Evolutionary conservation across 2,888 invertebrate genomes (phyloP).

Genomic region (Thereva unica): DNA sequence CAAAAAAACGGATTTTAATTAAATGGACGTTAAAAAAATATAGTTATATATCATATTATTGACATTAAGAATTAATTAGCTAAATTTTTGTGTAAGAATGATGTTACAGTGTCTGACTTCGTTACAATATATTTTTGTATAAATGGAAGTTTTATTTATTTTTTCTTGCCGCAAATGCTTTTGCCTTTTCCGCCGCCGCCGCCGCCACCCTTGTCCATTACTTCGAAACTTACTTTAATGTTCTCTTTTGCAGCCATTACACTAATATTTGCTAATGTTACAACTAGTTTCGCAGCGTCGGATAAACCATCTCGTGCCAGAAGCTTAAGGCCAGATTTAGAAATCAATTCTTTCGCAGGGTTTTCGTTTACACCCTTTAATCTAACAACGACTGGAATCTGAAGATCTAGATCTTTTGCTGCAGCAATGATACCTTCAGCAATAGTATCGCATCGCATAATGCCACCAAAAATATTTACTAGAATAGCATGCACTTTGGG

Average conservation of each 20-base stretch:
- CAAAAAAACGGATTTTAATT: too few species aligned
- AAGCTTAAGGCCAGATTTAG: constrained; percentile 70
- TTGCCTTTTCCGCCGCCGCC: too few species aligned
- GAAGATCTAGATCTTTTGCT: constrained; percentile 81
- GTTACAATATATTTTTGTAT: too few species aligned
- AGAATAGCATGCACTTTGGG: constrained; percentile 83
- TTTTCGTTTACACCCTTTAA: constrained; percentile 81
- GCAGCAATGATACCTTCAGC: constrained; percentile 91
- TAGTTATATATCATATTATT: too few species aligned
- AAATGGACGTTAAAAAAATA: too few species aligned
- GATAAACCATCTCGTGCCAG: constrained; percentile 74
- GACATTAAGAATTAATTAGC: too few species aligned
- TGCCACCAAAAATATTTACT: constrained; percentile 93
- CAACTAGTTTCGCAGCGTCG: constrained; percentile 73
- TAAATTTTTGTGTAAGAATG: too few species aligned
- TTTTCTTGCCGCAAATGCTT: too few species aligned
- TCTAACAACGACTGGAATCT: constrained; percentile 86
- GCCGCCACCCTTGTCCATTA: constrained; percentile 27
- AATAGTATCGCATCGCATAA: constrained; percentile 93
- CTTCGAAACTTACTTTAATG: constrained; percentile 70
- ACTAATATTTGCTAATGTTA: constrained; percentile 72
- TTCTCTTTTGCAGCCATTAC: constrained; percentile 72
- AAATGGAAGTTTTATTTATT: too few species aligned
- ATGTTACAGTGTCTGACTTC: too few species aligned
- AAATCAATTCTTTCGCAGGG: constrained; percentile 75